Percentiles rank a stretch among this genome's conserved stretches.
Evolutionary conservation across 2,113 vertebrate genomes (phyloP).

Genomic region (Myrmecobius fasciatus): DNA sequence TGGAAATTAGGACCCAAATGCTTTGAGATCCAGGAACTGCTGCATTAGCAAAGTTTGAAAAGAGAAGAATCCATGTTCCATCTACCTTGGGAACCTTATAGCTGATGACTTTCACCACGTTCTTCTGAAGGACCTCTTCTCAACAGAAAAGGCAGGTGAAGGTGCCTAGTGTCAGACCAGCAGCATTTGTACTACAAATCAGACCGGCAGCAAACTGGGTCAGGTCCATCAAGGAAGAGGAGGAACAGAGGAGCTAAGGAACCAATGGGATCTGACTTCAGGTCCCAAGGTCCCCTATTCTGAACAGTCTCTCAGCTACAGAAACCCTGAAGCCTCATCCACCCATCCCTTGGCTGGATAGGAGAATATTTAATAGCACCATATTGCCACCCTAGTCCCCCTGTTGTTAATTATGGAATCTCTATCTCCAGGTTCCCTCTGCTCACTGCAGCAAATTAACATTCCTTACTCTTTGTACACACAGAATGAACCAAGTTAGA

Average conservation of each 20-base stretch:
- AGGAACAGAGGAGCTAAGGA: neutral
- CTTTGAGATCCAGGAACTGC: neutral
- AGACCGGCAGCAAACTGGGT: neutral
- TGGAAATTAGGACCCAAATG: neutral
- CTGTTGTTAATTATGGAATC: constrained; percentile 62
- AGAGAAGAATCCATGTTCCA: neutral
- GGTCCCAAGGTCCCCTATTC: neutral
- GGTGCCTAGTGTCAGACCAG: neutral
- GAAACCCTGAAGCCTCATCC: neutral
- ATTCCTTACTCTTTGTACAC: constrained; percentile 42
- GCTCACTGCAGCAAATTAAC: constrained; percentile 70
- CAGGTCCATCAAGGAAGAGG: neutral
- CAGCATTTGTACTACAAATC: neutral
- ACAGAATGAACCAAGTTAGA: constrained; percentile 47
- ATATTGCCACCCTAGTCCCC: constrained; percentile 36
- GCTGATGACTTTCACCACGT: neutral
- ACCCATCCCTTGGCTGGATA: neutral
- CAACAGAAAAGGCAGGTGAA: neutral
- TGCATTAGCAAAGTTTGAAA: neutral
- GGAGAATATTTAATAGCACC: constrained; percentile 19
- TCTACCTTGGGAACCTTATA: neutral
- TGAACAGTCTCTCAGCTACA: neutral
- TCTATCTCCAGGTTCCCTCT: constrained; percentile 36
- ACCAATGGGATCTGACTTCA: neutral
- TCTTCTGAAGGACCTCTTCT: neutral